Base-by-base conservation (phyloP, 2,113 vertebrate species). In the Lagopus muta region DNA sequence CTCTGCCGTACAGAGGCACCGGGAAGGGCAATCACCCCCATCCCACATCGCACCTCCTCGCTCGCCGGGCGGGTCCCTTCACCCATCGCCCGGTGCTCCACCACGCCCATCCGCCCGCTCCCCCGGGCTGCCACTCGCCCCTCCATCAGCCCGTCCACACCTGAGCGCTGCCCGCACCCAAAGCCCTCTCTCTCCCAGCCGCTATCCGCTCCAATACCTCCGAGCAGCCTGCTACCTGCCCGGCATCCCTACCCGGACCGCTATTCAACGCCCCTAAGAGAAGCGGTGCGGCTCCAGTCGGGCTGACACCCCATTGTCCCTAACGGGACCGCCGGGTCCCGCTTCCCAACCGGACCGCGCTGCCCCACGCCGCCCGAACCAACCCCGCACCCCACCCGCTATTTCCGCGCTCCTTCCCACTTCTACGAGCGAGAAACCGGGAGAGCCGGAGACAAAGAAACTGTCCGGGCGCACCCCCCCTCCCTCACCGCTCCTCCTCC, bases 381-480 rank as follows among this genome's bases (percentile, higher is more conserved):
- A 28, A 6, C 52, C 16, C 54, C n/a, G 58, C 58, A 28, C 77
- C 75, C 82, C 54, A 42, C 69, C 65, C 43, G 1, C 18, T 38
- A 19, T 82, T 47, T 48, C 73, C 84, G 64, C 87, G 61, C 94
- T 96, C 95, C 87, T 97, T 93, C 93, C 95, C 97, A 96, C 97
- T 96, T 95, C 94, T 50, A 92, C 93, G 82, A 93, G 96, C 96
- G 76, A 95, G 96, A 95, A 96, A 89, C 82, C 89, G 88, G 91
- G 93, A 78, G 90, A 89, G 85, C 72, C 72, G 87, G 93, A 97
- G 96, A 98, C 97, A 98, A 98, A 98, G 97, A 98, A 98, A 98
- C 97, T 97, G 83, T 94, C 97, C 97, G 93, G 93, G 91, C 94
- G 91, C 93, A 42, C 95, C 75, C 91, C 55, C 94, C 69, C 20